Percentiles rank a stretch among this genome's conserved stretches.
These are phyloP conservation scores for Philonicus albiceps DNA, from an alignment of 2,888 invertebrate genomes.

Conservation along the genomic window DNA sequence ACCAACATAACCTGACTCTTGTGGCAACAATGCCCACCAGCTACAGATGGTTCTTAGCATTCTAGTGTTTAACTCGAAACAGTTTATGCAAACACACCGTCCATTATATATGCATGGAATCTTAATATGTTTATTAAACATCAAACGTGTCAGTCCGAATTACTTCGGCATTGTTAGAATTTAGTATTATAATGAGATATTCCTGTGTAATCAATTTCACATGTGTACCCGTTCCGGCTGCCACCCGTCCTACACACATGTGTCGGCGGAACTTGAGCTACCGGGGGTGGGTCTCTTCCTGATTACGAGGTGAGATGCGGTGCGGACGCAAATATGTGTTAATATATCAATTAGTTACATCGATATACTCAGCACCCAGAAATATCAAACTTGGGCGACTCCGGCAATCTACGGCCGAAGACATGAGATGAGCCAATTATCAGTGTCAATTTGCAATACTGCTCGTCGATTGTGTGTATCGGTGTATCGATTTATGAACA, in stretches of 20 bases:
- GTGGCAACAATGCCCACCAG: not conserved
- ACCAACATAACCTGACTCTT: conserved; percentile 35
- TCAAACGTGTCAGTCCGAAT: conserved; percentile 51
- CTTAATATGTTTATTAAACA: conserved; percentile 51
- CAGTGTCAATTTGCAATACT: conserved; percentile 28
- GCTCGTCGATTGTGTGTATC: not conserved
- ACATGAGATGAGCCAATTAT: conserved; percentile 28
- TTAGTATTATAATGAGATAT: conserved; percentile 45
- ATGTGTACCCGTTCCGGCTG: conserved; percentile 12
- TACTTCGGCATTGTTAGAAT: conserved; percentile 48
- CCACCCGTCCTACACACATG: not conserved
- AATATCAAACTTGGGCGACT: conserved; percentile 22
- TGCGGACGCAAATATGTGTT: conserved; percentile 12
- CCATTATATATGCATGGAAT: conserved; percentile 51
- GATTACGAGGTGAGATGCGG: not conserved
- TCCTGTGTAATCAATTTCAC: conserved; percentile 39
- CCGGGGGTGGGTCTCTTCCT: not conserved
- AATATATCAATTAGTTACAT: conserved; percentile 38
- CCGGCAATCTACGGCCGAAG: not conserved
- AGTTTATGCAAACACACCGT: conserved; percentile 50
- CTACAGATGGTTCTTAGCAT: conserved; percentile 16
- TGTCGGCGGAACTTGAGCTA: not conserved
- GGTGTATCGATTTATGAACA: not conserved
- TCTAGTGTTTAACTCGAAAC: conserved; percentile 32
- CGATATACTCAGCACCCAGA: not conserved